Evolutionary conservation across 2,113 vertebrate species (phyloP).

Genomic region (Hemichromis elongatus): DNA sequence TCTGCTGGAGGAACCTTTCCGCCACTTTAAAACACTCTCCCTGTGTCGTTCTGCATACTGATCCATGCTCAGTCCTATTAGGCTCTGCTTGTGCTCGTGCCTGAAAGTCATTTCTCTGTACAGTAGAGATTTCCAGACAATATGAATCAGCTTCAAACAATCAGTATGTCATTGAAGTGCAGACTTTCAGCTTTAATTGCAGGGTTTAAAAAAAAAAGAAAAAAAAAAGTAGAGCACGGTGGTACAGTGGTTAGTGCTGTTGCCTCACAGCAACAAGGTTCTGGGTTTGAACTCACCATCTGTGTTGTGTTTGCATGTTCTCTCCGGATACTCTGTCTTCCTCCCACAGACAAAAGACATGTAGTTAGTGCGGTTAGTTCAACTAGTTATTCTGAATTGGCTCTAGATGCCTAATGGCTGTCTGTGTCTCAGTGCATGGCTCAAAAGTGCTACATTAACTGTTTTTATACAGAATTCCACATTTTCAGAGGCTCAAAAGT

Average conservation of each 20-base stretch:
- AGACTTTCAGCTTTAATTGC: background rate
- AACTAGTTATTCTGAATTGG: background rate
- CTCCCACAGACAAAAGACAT: too few relatives aligned
- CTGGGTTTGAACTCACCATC: background rate
- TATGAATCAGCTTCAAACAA: background rate
- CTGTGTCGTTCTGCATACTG: slow-evolving; percentile 3
- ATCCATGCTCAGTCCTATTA: background rate
- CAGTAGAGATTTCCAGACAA: slow-evolving; percentile 16
- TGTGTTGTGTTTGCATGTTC: background rate
- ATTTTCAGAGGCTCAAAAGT: background rate
- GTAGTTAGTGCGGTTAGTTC: background rate
- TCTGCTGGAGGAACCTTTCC: slow-evolving; percentile 31
- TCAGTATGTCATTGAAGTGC: background rate
- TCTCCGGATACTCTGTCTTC: background rate
- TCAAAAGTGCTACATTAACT: background rate
- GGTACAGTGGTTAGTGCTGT: background rate
- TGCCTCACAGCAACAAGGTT: background rate
- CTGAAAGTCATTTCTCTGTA: background rate
- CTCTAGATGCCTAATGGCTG: background rate
- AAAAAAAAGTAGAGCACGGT: background rate
- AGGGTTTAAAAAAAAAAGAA: accelerated
- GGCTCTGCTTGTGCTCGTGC: background rate
- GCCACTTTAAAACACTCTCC: slow-evolving; percentile 36
- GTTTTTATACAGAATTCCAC: background rate
- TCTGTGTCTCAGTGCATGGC: background rate